These are phyloP conservation scores for Cariama cristata DNA, from an alignment of 2,113 vertebrate species.

Conservation along the genomic window DNA sequence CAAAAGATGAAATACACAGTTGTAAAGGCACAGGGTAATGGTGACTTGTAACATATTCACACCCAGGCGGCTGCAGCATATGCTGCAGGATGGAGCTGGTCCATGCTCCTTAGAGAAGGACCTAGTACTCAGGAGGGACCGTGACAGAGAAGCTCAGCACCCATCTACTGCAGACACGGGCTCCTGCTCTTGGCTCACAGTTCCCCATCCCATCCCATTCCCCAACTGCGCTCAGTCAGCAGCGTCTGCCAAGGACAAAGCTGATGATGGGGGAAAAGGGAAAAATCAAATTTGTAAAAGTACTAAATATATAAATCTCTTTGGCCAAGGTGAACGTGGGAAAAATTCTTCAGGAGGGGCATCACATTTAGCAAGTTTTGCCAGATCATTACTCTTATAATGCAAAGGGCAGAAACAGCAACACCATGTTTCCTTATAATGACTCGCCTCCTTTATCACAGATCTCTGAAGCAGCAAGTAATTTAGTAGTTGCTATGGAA, in stretches of 20 bases:
- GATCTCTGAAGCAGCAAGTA: slow-evolving; percentile 47
- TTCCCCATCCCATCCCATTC: background rate
- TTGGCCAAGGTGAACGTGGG: slow-evolving; percentile 35
- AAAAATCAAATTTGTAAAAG: slow-evolving; percentile 16
- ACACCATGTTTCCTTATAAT: background rate
- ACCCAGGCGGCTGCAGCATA: background rate
- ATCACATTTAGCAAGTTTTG: background rate
- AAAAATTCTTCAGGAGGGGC: slow-evolving; percentile 44
- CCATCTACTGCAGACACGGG: background rate
- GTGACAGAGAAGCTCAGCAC: background rate
- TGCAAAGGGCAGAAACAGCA: slow-evolving; percentile 9
- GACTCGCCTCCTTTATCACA: slow-evolving; percentile 5
- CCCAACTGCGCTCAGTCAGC: background rate
- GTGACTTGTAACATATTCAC: fast-evolving
- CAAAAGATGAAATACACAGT: background rate
- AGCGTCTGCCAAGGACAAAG: background rate
- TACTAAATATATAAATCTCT: slow-evolving; percentile 21
- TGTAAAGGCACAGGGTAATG: fast-evolving
- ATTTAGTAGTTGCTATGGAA: slow-evolving; percentile 61
- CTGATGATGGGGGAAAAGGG: background rate
- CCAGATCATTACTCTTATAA: slow-evolving; percentile 15
- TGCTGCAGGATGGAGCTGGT: background rate
- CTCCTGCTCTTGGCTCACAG: background rate
- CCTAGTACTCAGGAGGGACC: background rate
- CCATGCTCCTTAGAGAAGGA: background rate